phyloP scores from a whole-genome alignment of 2,797 vertebrate species.

The Limnodromus scolopaceus region DNA sequence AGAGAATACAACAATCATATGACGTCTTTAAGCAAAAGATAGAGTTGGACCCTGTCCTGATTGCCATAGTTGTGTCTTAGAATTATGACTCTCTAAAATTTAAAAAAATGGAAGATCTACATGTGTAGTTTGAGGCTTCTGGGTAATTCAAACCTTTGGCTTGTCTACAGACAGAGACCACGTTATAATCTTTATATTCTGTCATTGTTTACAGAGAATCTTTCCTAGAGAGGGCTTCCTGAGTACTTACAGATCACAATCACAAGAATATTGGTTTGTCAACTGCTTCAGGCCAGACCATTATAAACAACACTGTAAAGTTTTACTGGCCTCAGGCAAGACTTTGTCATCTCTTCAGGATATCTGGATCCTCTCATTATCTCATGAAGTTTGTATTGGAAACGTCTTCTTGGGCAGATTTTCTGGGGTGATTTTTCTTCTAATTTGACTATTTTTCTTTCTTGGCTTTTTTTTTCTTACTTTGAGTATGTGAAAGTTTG shows the following conservation, averaged over 20 bases:
- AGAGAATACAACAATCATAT: not conserved
- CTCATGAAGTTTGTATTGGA: not conserved
- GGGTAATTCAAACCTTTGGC: not conserved
- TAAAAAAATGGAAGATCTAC: fast-evolving
- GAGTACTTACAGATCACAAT: not conserved
- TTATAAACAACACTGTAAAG: not conserved
- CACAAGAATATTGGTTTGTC: not conserved
- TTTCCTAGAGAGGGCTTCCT: not conserved
- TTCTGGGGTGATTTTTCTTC: not conserved
- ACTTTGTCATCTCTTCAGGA: not conserved
- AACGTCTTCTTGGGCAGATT: not conserved
- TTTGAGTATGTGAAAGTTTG: not conserved
- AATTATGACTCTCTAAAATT: not conserved
- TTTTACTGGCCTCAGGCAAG: not conserved
- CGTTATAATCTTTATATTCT: not conserved
- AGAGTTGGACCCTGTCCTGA: fast-evolving
- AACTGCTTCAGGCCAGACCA: not conserved
- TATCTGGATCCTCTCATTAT: not conserved
- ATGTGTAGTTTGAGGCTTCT: not conserved
- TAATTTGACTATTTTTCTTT: not conserved
- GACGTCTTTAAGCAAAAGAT: not conserved
- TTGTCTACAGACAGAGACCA: not conserved
- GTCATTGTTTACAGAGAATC: not conserved
- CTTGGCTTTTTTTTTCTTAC: not conserved
- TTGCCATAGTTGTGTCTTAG: not conserved